Evolutionary conservation across 2,113 vertebrate species (phyloP), one percentile per base, ranked within the genome.

Genomic region (Albula glossodonta): DNA sequence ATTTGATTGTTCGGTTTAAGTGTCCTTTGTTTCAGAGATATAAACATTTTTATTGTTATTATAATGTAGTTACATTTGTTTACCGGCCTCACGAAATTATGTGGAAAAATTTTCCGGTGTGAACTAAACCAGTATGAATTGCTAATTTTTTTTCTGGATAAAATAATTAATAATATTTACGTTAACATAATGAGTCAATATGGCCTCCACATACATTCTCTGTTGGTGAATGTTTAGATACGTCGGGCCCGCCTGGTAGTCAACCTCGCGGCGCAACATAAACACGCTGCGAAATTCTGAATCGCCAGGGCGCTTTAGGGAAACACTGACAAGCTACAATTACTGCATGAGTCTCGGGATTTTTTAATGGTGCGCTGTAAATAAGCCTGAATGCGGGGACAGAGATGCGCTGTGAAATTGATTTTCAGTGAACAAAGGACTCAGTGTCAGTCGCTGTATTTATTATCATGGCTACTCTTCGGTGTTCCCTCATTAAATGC

Each of bases 331-430:
- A 49, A 49, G 41, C 1, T 11, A 3, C 22, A 48, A 79, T 50
- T 49, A 79, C 11, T 3, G 78, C n/a, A 74, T 19, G 70, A 74
- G 22, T 2, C 7, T 56, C 53, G 6, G 7, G 53, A 25, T 74
- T 74, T 74, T 74, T 31, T 31, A 31, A 74, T 31, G n/a, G n/a
- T 31, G 9, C 70, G n/a, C 22, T 74, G 70, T 74, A 74, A 74
- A 74, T 31, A 74, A 74, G 70, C n/a, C 70, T 31, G 70, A 74
- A 74, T 74, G 70, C 70, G 31, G 9, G 70, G 70, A 31, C 70
- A 74, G 70, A 74, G 70, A 31, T 74, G 70, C 70, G 70, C n/a
- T 31, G 63, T 74, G 70, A 31, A 74, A 74, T 74, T 74, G 70
- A 74, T 74, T 74, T 12, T 74, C 22, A 74, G 70, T 8, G 70